phyloP scores from a whole-genome alignment of 2,888 invertebrate genomes.

The Dasysyrphus albostriatus region DNA sequence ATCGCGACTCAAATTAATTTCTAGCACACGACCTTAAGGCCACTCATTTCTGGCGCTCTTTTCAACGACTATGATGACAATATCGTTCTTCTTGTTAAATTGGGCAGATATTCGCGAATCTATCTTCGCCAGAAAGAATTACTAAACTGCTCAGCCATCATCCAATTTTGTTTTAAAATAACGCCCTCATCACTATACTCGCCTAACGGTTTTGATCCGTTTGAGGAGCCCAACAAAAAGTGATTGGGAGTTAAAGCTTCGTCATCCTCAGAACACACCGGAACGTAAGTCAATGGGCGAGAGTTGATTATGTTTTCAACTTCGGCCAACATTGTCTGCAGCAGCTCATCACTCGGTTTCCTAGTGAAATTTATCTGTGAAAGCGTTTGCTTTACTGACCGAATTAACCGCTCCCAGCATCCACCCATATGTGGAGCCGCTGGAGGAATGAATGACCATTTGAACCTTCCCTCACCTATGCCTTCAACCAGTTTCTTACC shows the following conservation, averaged over 20 bases:
- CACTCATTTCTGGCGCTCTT: not conserved
- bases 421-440: too few species aligned
- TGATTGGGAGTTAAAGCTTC: slow-evolving; percentile 78
- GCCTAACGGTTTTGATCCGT: not conserved
- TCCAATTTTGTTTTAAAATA: slow-evolving; percentile 62
- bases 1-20: slow-evolving; percentile 6
- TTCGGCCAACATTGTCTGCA: too few species aligned
- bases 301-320: too few species aligned
- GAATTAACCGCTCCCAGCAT: too few species aligned
- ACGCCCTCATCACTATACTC: slow-evolving; percentile 1
- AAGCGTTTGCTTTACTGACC: too few species aligned
- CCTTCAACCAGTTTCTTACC: too few species aligned
- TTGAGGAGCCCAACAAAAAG: slow-evolving; percentile 57
- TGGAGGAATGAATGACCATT: too few species aligned
- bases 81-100: slow-evolving; percentile 28
- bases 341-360: too few species aligned
- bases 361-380: too few species aligned
- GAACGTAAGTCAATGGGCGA: too few species aligned
- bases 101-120: slow-evolving; percentile 76
- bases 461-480: too few species aligned
- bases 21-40: slow-evolving; percentile 1
- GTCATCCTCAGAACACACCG: slow-evolving; percentile 7
- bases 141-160: slow-evolving; percentile 59
- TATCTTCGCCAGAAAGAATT: slow-evolving; percentile 61
- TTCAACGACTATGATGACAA: slow-evolving; percentile 15